These are phyloP conservation scores for Muscidifurax raptorellus DNA, from an alignment of 1,140 invertebrate genomes.

Conservation along the genomic window DNA sequence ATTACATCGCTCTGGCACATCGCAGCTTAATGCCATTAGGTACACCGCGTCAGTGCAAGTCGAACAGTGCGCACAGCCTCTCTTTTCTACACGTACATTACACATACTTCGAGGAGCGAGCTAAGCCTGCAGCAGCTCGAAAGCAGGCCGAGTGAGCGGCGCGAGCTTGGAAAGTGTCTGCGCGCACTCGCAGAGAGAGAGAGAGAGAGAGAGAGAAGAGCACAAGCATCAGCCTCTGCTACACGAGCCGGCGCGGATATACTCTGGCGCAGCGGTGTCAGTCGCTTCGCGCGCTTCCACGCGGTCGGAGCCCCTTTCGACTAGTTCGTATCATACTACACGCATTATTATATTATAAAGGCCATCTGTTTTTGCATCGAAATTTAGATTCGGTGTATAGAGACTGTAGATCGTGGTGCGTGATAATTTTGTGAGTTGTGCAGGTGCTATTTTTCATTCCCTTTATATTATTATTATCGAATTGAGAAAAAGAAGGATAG, in stretches of 20 bases:
- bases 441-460: background rate
- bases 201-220: slow-evolving; percentile 44
- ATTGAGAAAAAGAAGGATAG: background rate
- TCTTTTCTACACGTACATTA: background rate
- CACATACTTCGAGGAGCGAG: background rate
- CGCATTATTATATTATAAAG: background rate
- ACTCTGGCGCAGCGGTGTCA: slow-evolving; percentile 56
- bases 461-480: too few species aligned
- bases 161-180: background rate
- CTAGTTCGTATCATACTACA: slow-evolving; percentile 4
- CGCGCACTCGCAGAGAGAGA: slow-evolving; percentile 35
- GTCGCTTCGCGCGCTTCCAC: slow-evolving; percentile 70
- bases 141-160: slow-evolving; percentile 39
- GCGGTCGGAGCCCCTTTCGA: slow-evolving; percentile 57
- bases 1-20: too few species aligned
- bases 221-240: background rate
- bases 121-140: slow-evolving; percentile 11
- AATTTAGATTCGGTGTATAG: too few species aligned
- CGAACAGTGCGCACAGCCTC: background rate
- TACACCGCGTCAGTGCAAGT: background rate
- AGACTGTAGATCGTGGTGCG: background rate
- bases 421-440: background rate
- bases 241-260: slow-evolving; percentile 19
- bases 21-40: slow-evolving; percentile 22
- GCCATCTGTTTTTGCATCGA: too few species aligned